These are phyloP conservation scores for Sternarchorhynchus goeldii DNA, from an alignment of 2,797 vertebrate species.

Conservation along the genomic window DNA sequence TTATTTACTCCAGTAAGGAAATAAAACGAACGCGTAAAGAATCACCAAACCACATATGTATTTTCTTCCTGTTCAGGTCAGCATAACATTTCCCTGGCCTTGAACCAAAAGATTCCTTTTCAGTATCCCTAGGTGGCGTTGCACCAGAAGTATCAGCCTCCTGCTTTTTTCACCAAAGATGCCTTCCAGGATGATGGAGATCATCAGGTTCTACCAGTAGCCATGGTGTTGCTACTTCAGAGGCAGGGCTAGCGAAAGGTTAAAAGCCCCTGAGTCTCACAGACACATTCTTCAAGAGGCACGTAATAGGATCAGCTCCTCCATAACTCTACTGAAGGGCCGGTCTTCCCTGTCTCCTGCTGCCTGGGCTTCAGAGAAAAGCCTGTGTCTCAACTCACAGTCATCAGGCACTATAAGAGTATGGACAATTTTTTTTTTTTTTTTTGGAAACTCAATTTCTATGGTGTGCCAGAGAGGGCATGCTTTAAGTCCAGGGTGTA, in stretches of 20 bases:
- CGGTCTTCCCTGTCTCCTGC: slow-evolving; percentile 75
- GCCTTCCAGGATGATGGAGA: slow-evolving; percentile 55
- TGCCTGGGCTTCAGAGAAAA: slow-evolving; percentile 77
- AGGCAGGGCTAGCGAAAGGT: slow-evolving; percentile 74
- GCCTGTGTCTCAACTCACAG: slow-evolving; percentile 64
- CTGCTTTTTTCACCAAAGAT: slow-evolving; percentile 1
- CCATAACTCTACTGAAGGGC: slow-evolving; percentile 77
- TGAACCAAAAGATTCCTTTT: not conserved
- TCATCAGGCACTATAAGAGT: slow-evolving; percentile 50
- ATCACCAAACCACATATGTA: no score
- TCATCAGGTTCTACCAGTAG: slow-evolving; percentile 57
- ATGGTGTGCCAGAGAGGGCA: slow-evolving; percentile 75
- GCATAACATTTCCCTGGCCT: not conserved
- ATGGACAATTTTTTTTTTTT: slow-evolving; percentile 27
- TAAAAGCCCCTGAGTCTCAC: slow-evolving; percentile 76
- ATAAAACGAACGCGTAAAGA: no score
- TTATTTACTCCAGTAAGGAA: no score
- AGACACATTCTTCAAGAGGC: slow-evolving; percentile 77
- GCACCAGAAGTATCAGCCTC: no score
- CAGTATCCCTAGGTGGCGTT: not conserved
- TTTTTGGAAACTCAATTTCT: slow-evolving; percentile 82
- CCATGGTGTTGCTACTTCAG: slow-evolving; percentile 61
- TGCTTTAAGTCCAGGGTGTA: slow-evolving; percentile 66
- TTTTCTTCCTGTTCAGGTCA: slow-evolving; percentile 26
- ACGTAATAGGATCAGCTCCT: slow-evolving; percentile 81